A percentile compares a stretch with the other conserved stretches of the same genome.
Evolutionary conservation across 1,140 invertebrate genomes (phyloP).

Genomic region (Caenorhabditis remanei): DNA sequence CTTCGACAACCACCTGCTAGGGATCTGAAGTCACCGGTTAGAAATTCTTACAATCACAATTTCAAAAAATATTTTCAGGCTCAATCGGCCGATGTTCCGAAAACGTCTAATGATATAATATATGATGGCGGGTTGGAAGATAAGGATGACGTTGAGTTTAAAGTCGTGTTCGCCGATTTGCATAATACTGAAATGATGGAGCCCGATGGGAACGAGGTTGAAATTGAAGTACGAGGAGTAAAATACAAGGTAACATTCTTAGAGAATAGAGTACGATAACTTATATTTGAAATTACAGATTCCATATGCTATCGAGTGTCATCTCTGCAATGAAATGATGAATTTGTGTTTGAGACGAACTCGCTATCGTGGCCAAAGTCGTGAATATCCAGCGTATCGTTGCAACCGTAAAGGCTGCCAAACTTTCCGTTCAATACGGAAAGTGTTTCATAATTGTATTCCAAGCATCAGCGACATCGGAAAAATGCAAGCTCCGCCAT

Average conservation of each 20-base stretch:
- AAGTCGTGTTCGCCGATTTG: neutral
- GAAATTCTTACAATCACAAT: too few relatives aligned
- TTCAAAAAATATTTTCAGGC: neutral
- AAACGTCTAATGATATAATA: neutral
- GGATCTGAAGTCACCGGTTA: too few relatives aligned
- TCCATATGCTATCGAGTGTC: constrained; percentile 49
- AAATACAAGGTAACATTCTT: neutral
- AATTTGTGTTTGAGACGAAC: constrained; percentile 52
- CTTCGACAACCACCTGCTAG: too few relatives aligned
- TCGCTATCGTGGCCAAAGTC: constrained; percentile 23
- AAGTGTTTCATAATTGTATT: constrained; percentile 19
- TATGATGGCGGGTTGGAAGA: constrained; percentile 15
- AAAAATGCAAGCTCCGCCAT: neutral
- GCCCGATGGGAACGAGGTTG: neutral
- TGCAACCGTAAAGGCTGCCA: constrained; percentile 58
- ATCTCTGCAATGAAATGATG: constrained; percentile 57
- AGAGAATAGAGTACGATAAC: neutral
- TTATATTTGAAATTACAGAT: neutral
- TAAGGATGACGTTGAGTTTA: neutral
- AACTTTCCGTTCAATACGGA: constrained; percentile 56
- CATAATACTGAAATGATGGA: neutral
- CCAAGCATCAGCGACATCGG: neutral
- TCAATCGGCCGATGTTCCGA: neutral
- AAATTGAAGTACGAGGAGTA: constrained; percentile 15
- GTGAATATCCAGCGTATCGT: constrained; percentile 56